Base-by-base conservation (phyloP, 2,113 vertebrate species). In the Hipposideros armiger region DNA sequence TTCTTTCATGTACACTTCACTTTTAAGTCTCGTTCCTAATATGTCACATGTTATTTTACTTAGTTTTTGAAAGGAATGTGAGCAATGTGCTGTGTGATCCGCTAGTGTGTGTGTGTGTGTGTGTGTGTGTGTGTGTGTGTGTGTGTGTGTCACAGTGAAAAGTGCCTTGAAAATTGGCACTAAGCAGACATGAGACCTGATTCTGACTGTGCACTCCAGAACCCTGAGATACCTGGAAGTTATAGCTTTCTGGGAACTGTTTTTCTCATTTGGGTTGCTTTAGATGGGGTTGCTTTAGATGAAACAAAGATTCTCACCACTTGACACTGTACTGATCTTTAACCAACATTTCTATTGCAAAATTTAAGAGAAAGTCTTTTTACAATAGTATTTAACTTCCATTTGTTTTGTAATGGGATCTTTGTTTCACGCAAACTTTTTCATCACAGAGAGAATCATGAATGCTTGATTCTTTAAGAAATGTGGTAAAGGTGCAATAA, bases 41-140 rank as follows among this genome's bases (percentile, higher is more conserved):
- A 86, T 89, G 14, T 69, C 74, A 80, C 19, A 30, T 66, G 40
- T 42, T 64, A 85, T 78, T 93, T 93, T 69, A 45, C 45, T 94
- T 85, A 60, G 45, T 93, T 88, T 88, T 91, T 70, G 56, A 62
- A 93, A 87, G 87, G 26, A 73, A 66, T 87, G 24, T 72, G 78
- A 95, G 50, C 52, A 52, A n/a, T 69, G 67, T 9, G n/a, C 70
- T 56, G 5, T 32, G 6, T 50, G 52, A 70, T 30, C 16, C 36
- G 15, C 50, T 32, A 15, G 22, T 4, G 2, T 10, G 4, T 54
- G 32, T 42, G 16, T 9, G 1, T 36, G 4, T 30, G 74, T 26
- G n/a, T 56, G 32, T 24, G 52, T 15, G 62, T 84, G 90, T 54
- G 14, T 11, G 47, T 26, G 17, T 40, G 16, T 28, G 52, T 15